Evolutionary conservation across 35 echinoderm and acorn worm genomes (phyloP), one percentile per base, ranked within the genome.

Genomic region (Amphiura filiformis): DNA sequence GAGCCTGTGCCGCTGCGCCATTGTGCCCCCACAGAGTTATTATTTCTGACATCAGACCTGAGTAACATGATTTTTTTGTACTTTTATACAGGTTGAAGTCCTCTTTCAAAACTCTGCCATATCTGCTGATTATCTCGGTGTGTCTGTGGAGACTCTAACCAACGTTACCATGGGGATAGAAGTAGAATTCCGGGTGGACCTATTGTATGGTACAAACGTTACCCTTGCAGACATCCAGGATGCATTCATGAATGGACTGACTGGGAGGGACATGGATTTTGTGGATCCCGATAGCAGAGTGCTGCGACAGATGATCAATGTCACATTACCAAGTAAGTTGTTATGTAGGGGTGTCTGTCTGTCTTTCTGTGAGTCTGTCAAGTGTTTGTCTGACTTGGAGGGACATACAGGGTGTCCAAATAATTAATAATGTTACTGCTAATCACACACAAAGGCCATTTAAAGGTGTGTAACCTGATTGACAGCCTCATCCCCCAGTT

Each of bases 1-100:
- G n/a, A n/a, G n/a, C n/a, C n/a, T n/a, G n/a, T n/a, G n/a, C n/a
- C n/a, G n/a, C n/a, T n/a, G n/a, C n/a, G n/a, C n/a, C n/a, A n/a
- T n/a, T n/a, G n/a, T n/a, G n/a, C n/a, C n/a, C n/a, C n/a, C n/a
- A n/a, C n/a, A n/a, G n/a, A n/a, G n/a, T n/a, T n/a, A n/a, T n/a
- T n/a, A n/a, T n/a, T n/a, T n/a, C n/a, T n/a, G n/a, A n/a, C n/a
- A n/a, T n/a, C n/a, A n/a, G n/a, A n/a, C n/a, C n/a, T n/a, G n/a
- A n/a, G n/a, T n/a, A n/a, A n/a, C n/a, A n/a, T n/a, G n/a, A n/a
- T n/a, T 52, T 7, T 52, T 52, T 52, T 83, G 17, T 83, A 22
- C 34, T 83, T 30, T n/a, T 34, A 44, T n/a, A 52, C 81, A 83
- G 81, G 23, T 83, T n/a, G 81, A 83, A 47, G 81, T 47, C 0